Percentiles rank a stretch among this genome's conserved stretches.
Conservation (phyloP, 2,888 invertebrate genomes). For the Drosophila recens region DNA sequence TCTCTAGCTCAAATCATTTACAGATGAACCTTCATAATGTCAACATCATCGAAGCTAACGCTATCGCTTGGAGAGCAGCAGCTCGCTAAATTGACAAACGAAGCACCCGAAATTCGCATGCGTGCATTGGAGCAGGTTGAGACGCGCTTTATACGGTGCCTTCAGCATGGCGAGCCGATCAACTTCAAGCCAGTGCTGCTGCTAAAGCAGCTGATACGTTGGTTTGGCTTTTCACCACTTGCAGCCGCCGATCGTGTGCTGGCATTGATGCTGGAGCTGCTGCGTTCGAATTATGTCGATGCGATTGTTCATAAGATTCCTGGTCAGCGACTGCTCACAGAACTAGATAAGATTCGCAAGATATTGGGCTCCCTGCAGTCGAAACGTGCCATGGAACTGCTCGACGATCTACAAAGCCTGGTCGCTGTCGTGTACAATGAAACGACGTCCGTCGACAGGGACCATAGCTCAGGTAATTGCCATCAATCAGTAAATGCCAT, state of each 20-base stretch:
- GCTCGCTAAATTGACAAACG: constrained; percentile 79
- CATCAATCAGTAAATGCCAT: neutral
- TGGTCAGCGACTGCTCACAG: constrained; percentile 67
- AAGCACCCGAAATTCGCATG: constrained; percentile 82
- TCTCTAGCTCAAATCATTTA: neutral
- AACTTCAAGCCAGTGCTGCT: constrained; percentile 78
- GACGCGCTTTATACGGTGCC: constrained; percentile 74
- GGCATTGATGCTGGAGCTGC: constrained; percentile 73
- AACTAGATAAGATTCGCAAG: constrained; percentile 78
- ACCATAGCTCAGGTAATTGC: constrained; percentile 17
- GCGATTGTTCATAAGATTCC: constrained; percentile 71
- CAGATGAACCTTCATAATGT: constrained; percentile 41
- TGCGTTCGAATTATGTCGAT: constrained; percentile 74
- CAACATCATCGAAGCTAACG: constrained; percentile 8
- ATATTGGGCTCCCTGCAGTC: constrained; percentile 49
- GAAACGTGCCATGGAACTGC: constrained; percentile 33
- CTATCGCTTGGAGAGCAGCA: constrained; percentile 54
- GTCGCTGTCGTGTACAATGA: constrained; percentile 3
- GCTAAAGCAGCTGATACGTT: constrained; percentile 83
- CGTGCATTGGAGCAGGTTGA: constrained; percentile 82
- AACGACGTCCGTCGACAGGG: neutral
- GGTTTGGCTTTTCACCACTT: constrained; percentile 81
- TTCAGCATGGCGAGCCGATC: constrained; percentile 72
- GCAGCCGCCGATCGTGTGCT: constrained; percentile 77
- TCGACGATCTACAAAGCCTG: constrained; percentile 65